Evolutionary conservation across 1,140 invertebrate genomes (phyloP).

Genomic region (Oryctes rhinoceros): DNA sequence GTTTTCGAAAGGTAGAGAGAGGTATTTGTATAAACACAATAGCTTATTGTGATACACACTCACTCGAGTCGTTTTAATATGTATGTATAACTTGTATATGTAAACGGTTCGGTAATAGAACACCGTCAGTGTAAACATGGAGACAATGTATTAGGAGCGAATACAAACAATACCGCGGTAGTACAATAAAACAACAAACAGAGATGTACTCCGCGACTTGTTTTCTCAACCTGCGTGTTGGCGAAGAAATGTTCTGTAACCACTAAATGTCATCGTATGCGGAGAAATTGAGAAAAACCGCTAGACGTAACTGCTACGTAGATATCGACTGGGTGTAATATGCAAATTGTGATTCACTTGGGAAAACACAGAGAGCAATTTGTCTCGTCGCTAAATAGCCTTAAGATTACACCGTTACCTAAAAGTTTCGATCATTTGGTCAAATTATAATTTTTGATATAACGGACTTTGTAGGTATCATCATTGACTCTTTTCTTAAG

Average conservation of each 20-base stretch:
- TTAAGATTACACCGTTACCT: too few species aligned
- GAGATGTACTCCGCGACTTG: background rate
- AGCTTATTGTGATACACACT: conserved; percentile 36
- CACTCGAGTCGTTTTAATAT: conserved; percentile 27
- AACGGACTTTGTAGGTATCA: too few species aligned
- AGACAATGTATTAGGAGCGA: conserved; percentile 37
- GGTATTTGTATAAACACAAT: conserved; percentile 37
- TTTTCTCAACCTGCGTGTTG: background rate
- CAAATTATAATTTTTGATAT: too few species aligned
- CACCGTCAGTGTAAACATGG: conserved; percentile 29
- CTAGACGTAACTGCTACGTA: background rate
- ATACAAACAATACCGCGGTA: conserved; percentile 9
- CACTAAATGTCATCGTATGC: background rate
- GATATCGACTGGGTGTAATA: too few species aligned
- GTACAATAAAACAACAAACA: conserved; percentile 14
- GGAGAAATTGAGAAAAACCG: background rate
- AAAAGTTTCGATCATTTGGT: too few species aligned
- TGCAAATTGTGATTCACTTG: too few species aligned
- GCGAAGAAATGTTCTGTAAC: background rate
- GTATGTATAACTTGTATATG: conserved; percentile 32
- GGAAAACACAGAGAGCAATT: too few species aligned
- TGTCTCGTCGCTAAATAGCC: too few species aligned
- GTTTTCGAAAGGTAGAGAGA: background rate
- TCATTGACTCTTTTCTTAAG: too few species aligned
- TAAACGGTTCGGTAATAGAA: conserved; percentile 28